Conservation (phyloP, 2,888 invertebrate genomes). For the Atethmia centrago region DNA sequence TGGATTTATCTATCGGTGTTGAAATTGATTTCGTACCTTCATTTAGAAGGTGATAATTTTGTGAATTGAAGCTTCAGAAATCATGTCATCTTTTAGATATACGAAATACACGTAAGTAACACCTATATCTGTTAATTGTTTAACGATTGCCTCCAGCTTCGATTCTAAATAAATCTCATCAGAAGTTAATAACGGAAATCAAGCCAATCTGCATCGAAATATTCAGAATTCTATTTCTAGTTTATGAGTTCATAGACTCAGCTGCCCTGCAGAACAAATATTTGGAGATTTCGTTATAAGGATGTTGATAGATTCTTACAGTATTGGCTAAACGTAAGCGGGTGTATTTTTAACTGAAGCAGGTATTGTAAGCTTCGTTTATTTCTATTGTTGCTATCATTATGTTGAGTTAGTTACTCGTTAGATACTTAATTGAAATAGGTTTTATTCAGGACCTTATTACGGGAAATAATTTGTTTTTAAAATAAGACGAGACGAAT, state of each 20-base stretch:
- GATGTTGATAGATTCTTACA: conserved; percentile 58
- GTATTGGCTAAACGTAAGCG: conserved; percentile 42
- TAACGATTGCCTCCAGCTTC: not conserved
- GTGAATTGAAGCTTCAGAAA: not conserved
- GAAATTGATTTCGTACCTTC: not conserved
- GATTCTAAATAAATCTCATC: conserved; percentile 30
- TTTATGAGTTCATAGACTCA: conserved; percentile 78
- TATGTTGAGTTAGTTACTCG: not conserved
- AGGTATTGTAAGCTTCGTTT: conserved; percentile 5
- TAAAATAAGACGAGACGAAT: not conserved
- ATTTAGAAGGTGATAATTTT: not conserved
- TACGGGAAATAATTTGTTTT: not conserved
- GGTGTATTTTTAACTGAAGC: conserved; percentile 39
- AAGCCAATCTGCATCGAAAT: conserved; percentile 53
- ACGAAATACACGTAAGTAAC: not conserved
- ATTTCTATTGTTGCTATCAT: conserved; percentile 18
- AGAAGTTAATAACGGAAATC: conserved; percentile 67
- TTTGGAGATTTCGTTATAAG: conserved; percentile 52
- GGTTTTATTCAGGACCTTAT: not conserved
- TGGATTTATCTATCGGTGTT: not conserved
- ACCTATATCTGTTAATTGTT: not conserved
- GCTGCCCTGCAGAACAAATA: conserved; percentile 50
- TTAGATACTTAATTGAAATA: conserved; percentile 5
- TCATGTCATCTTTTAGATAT: not conserved
- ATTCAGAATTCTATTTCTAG: conserved; percentile 73